phyloP scores from a whole-genome alignment of 92 coral and sea anemone species.

The Epizoanthus scotinus region DNA sequence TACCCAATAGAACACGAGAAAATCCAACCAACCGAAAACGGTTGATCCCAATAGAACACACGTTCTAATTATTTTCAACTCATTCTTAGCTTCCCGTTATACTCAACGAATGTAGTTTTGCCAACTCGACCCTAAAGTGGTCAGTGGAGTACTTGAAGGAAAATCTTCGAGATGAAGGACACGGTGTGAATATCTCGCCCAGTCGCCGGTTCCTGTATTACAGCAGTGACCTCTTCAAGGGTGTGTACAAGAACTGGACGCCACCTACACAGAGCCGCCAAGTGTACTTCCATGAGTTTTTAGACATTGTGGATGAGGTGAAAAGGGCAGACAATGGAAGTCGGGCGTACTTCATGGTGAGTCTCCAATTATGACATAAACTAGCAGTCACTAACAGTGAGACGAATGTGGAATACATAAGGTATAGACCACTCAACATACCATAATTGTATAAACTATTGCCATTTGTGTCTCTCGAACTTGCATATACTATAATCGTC shows the following conservation, averaged over 20 bases:
- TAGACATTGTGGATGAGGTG: conserved; percentile 14
- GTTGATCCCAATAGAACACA: too few relatives aligned
- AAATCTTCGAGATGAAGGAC: conserved; percentile 81
- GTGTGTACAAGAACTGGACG: conserved; percentile 27
- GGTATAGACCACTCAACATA: too few relatives aligned
- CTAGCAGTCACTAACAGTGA: too few relatives aligned
- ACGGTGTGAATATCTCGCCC: conserved; percentile 62
- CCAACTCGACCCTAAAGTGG: conserved; percentile 83
- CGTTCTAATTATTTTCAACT: neutral
- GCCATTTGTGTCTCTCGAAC: too few relatives aligned
- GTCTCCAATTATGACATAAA: neutral
- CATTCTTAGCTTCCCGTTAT: conserved; percentile 72
- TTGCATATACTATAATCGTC: too few relatives aligned
- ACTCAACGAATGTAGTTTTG: conserved; percentile 78
- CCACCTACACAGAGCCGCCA: conserved; percentile 19
- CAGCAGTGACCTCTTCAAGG: conserved; percentile 6
- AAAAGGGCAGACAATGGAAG: conserved; percentile 19
- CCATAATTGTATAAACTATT: too few relatives aligned
- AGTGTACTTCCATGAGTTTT: conserved; percentile 37
- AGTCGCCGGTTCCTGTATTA: conserved; percentile 38
- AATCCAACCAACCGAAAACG: too few relatives aligned
- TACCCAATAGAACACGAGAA: too few relatives aligned
- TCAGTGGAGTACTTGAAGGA: conserved; percentile 66
- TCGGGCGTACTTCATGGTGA: conserved; percentile 27
- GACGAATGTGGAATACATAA: too few relatives aligned